These are phyloP conservation scores for Gopherus flavomarginatus DNA, from an alignment of 2,113 vertebrate species.

Conservation along the genomic window DNA sequence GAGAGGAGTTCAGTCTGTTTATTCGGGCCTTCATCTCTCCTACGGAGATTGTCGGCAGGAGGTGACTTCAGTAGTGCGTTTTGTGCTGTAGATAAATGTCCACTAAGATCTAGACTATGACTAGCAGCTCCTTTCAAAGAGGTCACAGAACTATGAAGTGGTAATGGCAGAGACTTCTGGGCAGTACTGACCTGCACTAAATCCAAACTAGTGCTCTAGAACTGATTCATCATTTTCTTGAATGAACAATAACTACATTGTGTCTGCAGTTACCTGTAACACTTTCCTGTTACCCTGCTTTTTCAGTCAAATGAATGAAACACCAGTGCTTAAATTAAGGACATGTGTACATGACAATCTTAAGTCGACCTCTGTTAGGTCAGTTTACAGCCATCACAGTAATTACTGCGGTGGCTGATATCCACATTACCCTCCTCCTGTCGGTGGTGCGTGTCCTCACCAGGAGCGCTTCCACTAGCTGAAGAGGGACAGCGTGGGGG, in stretches of 20 bases:
- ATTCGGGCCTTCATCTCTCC: neutral
- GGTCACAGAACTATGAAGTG: no score
- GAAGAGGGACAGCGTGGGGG: no score
- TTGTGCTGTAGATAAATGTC: neutral
- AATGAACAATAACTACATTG: neutral
- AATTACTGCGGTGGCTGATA: no score
- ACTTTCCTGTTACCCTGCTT: neutral
- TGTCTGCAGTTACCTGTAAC: neutral
- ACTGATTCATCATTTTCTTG: neutral
- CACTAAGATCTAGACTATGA: neutral
- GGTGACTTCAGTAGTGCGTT: fast-evolving
- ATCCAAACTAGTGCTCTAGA: neutral
- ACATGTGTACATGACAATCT: no score
- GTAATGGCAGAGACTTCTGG: fast-evolving
- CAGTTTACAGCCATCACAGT: no score
- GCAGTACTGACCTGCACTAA: neutral
- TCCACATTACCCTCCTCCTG: no score
- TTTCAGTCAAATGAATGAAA: no score
- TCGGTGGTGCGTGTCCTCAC: no score
- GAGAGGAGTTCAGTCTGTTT: neutral
- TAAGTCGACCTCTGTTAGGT: no score
- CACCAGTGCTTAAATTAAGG: neutral
- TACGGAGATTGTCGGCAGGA: neutral
- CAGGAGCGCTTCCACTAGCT: no score
- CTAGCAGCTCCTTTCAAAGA: neutral